Conservation (phyloP, 2,113 vertebrate species). For the Bujurquina vittata region DNA sequence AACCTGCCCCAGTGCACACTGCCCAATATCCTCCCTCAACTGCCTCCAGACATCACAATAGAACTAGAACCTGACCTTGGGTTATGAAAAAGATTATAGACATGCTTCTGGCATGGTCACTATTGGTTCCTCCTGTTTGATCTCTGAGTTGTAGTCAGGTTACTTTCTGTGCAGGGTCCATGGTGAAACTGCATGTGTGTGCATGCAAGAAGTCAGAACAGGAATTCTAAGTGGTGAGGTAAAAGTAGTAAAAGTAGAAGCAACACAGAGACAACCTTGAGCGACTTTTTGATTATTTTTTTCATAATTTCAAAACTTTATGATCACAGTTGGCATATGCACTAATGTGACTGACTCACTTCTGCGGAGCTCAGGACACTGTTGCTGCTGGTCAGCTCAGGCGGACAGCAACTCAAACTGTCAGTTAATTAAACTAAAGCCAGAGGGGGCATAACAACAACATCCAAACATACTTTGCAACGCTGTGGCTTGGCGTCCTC, state of each 20-base stretch:
- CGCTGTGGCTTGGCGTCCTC: neutral
- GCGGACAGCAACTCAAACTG: conserved; percentile 8
- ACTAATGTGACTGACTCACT: neutral
- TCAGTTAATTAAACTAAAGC: conserved; percentile 13
- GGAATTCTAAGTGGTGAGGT: neutral
- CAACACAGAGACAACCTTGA: neutral
- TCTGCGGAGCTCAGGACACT: neutral
- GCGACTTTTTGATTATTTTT: neutral
- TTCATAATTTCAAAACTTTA: neutral
- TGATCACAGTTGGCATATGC: neutral
- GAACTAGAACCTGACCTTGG: neutral
- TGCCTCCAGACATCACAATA: neutral
- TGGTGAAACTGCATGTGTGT: neutral
- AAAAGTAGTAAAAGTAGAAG: neutral
- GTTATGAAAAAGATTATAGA: neutral
- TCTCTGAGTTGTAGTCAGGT: neutral
- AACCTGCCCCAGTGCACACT: neutral
- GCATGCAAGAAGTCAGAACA: neutral
- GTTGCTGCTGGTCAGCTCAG: conserved; percentile 9
- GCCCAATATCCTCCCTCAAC: neutral
- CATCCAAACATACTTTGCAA: neutral
- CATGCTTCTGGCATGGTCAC: neutral
- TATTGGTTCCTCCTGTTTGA: neutral
- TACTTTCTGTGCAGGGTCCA: neutral
- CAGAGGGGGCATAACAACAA: neutral